phyloP scores from a whole-genome alignment of 1,140 invertebrate genomes.

The Drosophila lacertosa region DNA sequence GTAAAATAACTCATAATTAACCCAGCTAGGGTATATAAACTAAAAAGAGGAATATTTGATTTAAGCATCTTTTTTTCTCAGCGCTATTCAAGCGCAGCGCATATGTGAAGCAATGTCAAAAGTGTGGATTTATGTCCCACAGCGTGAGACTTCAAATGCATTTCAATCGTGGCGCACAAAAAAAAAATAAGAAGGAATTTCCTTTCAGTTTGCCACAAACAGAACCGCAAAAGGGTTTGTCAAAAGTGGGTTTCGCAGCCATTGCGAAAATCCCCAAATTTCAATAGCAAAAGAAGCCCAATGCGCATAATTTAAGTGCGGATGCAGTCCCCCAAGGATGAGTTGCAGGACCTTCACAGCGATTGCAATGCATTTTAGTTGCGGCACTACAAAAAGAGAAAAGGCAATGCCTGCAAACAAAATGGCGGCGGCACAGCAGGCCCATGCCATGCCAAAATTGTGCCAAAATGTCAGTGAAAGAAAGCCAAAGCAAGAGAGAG shows the following conservation, averaged over 20 bases:
- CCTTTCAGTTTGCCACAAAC: conserved; percentile 49
- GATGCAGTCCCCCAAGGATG: conserved; percentile 5
- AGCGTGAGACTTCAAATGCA: conserved; percentile 61
- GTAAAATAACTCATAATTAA: neutral
- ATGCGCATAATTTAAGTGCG: conserved; percentile 65
- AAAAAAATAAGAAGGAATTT: conserved; percentile 39
- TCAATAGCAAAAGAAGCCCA: conserved; percentile 63
- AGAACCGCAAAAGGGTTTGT: conserved; percentile 34
- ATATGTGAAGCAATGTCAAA: conserved; percentile 23
- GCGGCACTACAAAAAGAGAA: conserved; percentile 16
- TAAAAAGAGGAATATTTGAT: neutral
- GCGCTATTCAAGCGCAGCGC: neutral
- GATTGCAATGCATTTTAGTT: conserved; percentile 72
- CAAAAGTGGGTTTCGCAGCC: conserved; percentile 8
- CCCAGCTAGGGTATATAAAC: neutral
- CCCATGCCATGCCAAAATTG: conserved; percentile 41
- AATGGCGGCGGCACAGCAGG: conserved; percentile 68
- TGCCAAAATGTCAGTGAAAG: conserved; percentile 27
- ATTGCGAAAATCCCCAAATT: conserved; percentile 58
- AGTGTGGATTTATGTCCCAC: conserved; percentile 58
- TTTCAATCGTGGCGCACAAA: conserved; percentile 42
- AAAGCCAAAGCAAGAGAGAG: neutral
- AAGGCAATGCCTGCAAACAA: conserved; percentile 47
- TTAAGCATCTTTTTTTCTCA: conserved; percentile 9
- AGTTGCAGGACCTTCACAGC: conserved; percentile 37